A percentile compares a stretch with the other conserved stretches of the same genome.
Conservation (phyloP, 2,888 invertebrate genomes). For the Drosophila flavopinicola region DNA sequence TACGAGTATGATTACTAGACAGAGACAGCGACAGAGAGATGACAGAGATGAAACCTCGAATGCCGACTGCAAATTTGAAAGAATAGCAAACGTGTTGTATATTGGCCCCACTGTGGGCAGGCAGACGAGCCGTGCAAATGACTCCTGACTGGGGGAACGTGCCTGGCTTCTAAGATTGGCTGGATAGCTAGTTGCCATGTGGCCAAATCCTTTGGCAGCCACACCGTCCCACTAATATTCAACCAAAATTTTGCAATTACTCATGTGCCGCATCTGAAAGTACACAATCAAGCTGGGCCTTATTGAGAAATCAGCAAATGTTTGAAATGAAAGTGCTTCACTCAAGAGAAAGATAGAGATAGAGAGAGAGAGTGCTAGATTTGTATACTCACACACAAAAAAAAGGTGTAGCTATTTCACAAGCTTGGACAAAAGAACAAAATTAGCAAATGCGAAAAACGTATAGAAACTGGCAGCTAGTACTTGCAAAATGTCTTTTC, state of each 20-base stretch:
- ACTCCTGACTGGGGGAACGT: conserved; percentile 22
- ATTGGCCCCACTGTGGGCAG: conserved; percentile 13
- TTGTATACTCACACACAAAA: not conserved
- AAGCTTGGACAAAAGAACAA: too few species aligned
- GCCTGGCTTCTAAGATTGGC: conserved; percentile 11
- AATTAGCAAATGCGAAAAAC: not conserved
- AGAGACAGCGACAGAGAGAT: not conserved
- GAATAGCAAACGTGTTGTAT: conserved; percentile 32
- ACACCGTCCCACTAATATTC: conserved; percentile 1
- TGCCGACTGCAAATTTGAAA: conserved; percentile 35
- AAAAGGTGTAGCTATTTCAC: too few species aligned
- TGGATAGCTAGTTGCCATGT: not conserved
- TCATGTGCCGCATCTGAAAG: not conserved
- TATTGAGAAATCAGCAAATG: too few species aligned
- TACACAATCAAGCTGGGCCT: too few species aligned
- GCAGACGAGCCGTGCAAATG: conserved; percentile 23
- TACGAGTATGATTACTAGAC: conserved; percentile 27
- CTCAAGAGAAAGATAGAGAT: too few species aligned
- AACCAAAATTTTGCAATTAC: not conserved
- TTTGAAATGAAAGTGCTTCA: too few species aligned
- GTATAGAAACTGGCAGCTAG: not conserved
- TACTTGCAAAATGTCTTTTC: conserved; percentile 1
- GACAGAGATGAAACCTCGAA: not conserved
- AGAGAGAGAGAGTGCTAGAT: too few species aligned
- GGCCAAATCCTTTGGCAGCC: not conserved